These are phyloP conservation scores for Gallirallus australis DNA, from an alignment of 2,797 vertebrate species.

Conservation along the genomic window DNA sequence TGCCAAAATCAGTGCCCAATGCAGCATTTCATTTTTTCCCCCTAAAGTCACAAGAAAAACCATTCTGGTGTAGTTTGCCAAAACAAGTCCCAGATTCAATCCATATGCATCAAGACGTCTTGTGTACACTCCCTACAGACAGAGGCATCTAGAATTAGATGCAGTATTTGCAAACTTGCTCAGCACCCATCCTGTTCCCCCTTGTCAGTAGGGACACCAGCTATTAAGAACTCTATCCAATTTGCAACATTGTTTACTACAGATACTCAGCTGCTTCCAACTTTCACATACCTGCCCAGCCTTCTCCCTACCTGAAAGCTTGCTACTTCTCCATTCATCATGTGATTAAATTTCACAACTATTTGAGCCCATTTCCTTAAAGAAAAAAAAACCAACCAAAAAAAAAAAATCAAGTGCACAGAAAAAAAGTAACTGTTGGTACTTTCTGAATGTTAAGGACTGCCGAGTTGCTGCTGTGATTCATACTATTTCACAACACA, in stretches of 20 bases:
- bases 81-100: not conserved
- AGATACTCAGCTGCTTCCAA: not conserved
- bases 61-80: not conserved
- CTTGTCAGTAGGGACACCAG: not conserved
- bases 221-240: not conserved
- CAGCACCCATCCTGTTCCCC: not conserved
- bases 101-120: not conserved
- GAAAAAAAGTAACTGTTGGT: not conserved
- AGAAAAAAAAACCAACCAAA: not conserved
- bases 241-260: not conserved
- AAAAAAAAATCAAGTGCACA: not conserved
- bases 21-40: not conserved
- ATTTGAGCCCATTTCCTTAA: not conserved
- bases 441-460: not conserved
- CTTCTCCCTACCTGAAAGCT: not conserved
- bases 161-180: not conserved
- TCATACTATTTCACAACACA: not conserved
- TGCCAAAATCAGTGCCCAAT: not conserved
- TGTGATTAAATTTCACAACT: not conserved
- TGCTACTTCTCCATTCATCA: not conserved
- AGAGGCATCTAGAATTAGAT: not conserved
- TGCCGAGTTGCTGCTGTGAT: not conserved
- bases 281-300: not conserved
- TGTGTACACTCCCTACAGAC: not conserved
- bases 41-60: not conserved